Conservation (phyloP, 2,888 invertebrate species). For the Philonicus albiceps region DNA sequence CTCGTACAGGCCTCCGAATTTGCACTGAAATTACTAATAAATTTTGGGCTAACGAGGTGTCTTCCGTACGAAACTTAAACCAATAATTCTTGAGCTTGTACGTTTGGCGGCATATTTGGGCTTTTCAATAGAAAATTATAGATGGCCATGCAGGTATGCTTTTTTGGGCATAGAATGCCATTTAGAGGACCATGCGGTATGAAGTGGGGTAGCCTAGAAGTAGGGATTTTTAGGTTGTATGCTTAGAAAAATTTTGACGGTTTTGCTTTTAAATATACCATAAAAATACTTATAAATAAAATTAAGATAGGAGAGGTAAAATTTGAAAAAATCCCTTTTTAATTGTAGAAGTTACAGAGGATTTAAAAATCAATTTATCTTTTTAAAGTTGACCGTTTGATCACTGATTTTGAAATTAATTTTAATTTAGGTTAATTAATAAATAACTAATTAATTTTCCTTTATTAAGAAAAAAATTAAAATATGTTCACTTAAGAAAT, state of each 20-base stretch:
- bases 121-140: not conserved
- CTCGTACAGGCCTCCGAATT: not conserved
- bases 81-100: not conserved
- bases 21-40: not conserved
- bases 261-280: too few relatives aligned
- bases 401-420: too few relatives aligned
- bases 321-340: too few relatives aligned
- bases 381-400: too few relatives aligned
- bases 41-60: not conserved
- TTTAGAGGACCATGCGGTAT: not conserved
- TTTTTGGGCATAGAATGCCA: not conserved
- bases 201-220: not conserved
- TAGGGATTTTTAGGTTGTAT: not conserved
- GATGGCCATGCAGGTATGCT: not conserved
- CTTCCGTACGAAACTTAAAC: not conserved
- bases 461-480: too few relatives aligned
- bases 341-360: too few relatives aligned
- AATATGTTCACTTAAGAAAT: too few relatives aligned
- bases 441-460: too few relatives aligned
- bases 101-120: not conserved
- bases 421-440: too few relatives aligned
- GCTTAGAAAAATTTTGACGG: not conserved
- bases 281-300: too few relatives aligned
- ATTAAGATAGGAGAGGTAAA: too few relatives aligned
- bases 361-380: too few relatives aligned